Percentiles rank a stretch among this genome's conserved stretches.
phyloP scores from a whole-genome alignment of 2,113 vertebrate genomes.

The Labrus mixtus region DNA sequence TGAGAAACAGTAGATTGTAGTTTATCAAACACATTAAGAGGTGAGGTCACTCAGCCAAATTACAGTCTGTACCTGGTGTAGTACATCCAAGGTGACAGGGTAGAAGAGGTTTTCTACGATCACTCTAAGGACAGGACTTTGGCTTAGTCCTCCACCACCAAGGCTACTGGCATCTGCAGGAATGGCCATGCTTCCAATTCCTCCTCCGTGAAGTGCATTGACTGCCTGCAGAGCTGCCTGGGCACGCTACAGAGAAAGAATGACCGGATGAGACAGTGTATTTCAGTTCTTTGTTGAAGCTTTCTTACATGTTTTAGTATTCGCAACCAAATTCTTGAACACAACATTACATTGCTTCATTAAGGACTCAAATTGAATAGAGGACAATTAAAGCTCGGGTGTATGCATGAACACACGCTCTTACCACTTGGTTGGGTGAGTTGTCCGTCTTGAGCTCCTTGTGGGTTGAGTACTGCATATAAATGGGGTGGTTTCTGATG shows the following conservation, averaged over 20 bases:
- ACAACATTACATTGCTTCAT: background rate
- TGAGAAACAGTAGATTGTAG: background rate
- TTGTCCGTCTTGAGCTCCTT: constrained; percentile 98
- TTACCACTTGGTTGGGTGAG: constrained; percentile 95
- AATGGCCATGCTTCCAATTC: constrained; percentile 86
- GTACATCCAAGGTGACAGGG: constrained; percentile 95
- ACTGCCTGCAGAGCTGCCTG: constrained; percentile 96
- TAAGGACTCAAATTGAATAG: background rate
- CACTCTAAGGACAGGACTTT: constrained; percentile 95
- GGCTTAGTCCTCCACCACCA: constrained; percentile 79
- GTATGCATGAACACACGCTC: background rate
- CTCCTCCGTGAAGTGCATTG: constrained; percentile 90
- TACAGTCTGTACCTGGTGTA: constrained; percentile 90
- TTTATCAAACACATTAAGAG: background rate
- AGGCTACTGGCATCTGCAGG: constrained; percentile 74
- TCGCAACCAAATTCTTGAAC: background rate
- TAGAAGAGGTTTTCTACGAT: constrained; percentile 99
- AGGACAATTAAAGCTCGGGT: background rate
- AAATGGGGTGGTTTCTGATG: constrained; percentile 94
- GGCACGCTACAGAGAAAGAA: constrained; percentile 84
- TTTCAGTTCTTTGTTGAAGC: too few relatives aligned
- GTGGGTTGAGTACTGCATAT: constrained; percentile 97
- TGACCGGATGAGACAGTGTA: too few relatives aligned
- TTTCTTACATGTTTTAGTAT: background rate
- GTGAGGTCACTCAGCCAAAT: background rate